phyloP scores from a whole-genome alignment of 2,113 vertebrate genomes.

The Camelus bactrianus region DNA sequence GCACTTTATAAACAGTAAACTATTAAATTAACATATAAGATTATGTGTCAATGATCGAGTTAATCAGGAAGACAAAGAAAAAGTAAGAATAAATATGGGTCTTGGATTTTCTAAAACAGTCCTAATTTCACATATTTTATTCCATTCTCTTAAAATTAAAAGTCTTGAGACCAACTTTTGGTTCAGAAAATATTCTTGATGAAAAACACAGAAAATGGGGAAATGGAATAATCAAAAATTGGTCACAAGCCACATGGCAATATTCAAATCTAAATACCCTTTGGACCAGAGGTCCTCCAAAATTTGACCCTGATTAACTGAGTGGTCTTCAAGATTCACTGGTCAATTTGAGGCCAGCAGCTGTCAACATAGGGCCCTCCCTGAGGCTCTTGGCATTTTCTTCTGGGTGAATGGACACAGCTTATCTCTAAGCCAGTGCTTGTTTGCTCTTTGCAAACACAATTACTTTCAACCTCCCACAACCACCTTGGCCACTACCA shows the following conservation, averaged over 20 bases:
- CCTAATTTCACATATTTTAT: constrained; percentile 25
- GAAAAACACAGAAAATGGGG: not conserved
- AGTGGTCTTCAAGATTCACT: constrained; percentile 55
- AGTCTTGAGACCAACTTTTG: not conserved
- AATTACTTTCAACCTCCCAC: not conserved
- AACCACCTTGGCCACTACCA: not conserved
- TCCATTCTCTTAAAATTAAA: not conserved
- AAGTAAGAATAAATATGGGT: not conserved
- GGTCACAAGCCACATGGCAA: not conserved
- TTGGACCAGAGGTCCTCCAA: not conserved
- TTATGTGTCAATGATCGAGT: not conserved
- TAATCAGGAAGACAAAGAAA: not conserved
- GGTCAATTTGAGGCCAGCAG: constrained; percentile 18
- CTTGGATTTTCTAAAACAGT: not conserved
- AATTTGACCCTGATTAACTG: not conserved
- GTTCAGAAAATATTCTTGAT: constrained; percentile 24
- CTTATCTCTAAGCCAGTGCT: not conserved
- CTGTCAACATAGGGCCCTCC: not conserved
- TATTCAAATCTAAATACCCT: not conserved
- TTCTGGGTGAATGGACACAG: constrained; percentile 22
- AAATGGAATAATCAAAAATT: constrained; percentile 23
- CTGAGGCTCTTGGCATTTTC: not conserved
- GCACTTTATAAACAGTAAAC: not conserved
- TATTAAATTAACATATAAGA: not conserved
- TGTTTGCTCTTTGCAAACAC: constrained; percentile 47